Evolutionary conservation across 2,797 vertebrate genomes (phyloP).

Genomic region (Oryzias dopingdopingensis): DNA sequence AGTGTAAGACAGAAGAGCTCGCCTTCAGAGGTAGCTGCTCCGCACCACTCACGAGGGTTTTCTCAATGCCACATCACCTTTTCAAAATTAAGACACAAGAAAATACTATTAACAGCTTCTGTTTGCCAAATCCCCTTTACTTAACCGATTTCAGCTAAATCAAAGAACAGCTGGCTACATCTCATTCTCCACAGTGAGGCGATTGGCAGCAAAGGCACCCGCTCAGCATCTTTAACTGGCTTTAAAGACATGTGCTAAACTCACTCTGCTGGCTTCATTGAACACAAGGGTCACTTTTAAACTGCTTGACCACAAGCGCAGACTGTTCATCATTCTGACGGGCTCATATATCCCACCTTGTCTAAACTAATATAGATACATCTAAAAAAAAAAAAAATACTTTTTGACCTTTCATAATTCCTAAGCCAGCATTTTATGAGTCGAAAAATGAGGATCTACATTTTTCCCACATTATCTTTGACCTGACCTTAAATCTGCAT

Average conservation of each 20-base stretch:
- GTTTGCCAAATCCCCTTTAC: slow-evolving; percentile 55
- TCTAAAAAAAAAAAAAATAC: slow-evolving; percentile 33
- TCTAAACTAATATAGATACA: slow-evolving; percentile 62
- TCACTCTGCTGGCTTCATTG: slow-evolving; percentile 26
- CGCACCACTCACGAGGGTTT: slow-evolving; percentile 27
- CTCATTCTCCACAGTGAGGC: slow-evolving; percentile 16
- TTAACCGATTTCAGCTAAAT: slow-evolving; percentile 55
- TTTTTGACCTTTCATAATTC: slow-evolving; percentile 41
- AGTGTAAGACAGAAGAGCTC: not conserved
- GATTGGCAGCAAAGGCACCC: slow-evolving; percentile 30
- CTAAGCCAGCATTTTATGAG: slow-evolving; percentile 44
- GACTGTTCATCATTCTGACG: slow-evolving; percentile 62
- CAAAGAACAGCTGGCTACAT: slow-evolving; percentile 41
- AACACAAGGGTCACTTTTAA: slow-evolving; percentile 46
- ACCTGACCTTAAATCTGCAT: slow-evolving; percentile 19
- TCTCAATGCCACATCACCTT: slow-evolving; percentile 39
- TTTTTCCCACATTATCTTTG: slow-evolving; percentile 36
- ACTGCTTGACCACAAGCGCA: slow-evolving; percentile 37
- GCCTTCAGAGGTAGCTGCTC: slow-evolving; percentile 5
- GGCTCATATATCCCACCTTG: slow-evolving; percentile 41
- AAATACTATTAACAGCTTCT: slow-evolving; percentile 58
- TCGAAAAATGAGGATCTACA: slow-evolving; percentile 20
- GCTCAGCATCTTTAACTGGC: slow-evolving; percentile 41
- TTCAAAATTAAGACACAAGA: slow-evolving; percentile 57
- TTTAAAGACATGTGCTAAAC: slow-evolving; percentile 24